Evolutionary conservation across 2,113 vertebrate species (phyloP).

Genomic region (Shinisaurus crocodilurus): DNA sequence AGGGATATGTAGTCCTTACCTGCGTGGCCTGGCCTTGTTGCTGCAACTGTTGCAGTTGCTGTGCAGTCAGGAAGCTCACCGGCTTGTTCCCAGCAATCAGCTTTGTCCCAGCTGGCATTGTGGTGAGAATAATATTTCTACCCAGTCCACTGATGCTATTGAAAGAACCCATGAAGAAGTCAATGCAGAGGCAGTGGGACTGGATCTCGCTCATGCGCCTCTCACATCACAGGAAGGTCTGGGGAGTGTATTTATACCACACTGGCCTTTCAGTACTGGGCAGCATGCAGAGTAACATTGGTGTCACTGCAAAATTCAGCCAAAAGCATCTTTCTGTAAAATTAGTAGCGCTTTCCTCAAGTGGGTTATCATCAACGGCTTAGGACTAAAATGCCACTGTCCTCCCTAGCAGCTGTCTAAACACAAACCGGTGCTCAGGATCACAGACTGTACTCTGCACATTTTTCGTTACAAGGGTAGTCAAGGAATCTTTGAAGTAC

Average conservation of each 20-base stretch:
- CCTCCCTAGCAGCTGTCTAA: background rate
- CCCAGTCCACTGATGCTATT: conserved; percentile 90
- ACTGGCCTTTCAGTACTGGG: background rate
- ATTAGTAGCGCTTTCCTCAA: background rate
- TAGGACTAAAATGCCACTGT: background rate
- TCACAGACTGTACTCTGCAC: too few relatives aligned
- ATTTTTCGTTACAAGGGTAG: too few relatives aligned
- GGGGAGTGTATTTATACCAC: background rate
- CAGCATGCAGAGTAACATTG: too few relatives aligned
- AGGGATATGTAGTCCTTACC: conserved; percentile 71
- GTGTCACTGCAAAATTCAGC: background rate
- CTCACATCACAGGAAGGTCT: background rate
- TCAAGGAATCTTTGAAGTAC: background rate
- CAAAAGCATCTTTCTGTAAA: background rate
- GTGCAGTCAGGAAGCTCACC: conserved; percentile 95
- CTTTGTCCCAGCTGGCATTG: conserved; percentile 96
- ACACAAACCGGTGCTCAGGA: too few relatives aligned
- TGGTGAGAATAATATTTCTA: conserved; percentile 97
- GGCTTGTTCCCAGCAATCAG: conserved; percentile 97
- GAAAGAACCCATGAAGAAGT: conserved; percentile 25
- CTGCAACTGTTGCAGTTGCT: conserved; percentile 97
- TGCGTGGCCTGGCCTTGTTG: conserved; percentile 97
- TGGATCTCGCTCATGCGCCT: background rate
- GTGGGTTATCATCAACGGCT: background rate
- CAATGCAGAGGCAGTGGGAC: background rate